Conservation (phyloP, 2,888 invertebrate genomes). For the Platycheirus rosarum region DNA sequence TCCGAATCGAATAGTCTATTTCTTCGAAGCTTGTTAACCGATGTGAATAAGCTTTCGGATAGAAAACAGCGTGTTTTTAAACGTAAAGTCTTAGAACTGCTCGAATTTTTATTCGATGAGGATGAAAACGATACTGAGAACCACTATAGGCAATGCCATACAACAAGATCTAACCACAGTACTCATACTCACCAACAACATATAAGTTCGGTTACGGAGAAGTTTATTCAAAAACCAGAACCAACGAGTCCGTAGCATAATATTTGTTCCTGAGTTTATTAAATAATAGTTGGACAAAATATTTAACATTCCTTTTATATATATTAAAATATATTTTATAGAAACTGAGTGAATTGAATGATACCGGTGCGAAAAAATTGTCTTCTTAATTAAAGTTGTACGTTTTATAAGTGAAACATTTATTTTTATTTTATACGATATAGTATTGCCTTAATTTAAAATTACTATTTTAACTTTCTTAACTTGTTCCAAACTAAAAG, state of each 20-base stretch:
- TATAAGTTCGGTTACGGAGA: not conserved
- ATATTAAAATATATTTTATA: too few relatives aligned
- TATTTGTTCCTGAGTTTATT: too few relatives aligned
- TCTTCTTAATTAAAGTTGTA: too few relatives aligned
- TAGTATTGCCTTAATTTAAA: too few relatives aligned
- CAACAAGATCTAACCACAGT: conserved; percentile 1
- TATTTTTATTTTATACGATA: too few relatives aligned
- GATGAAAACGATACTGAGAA: not conserved
- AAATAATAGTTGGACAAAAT: too few relatives aligned
- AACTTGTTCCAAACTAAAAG: too few relatives aligned
- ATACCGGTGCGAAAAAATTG: too few relatives aligned
- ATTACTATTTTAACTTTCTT: too few relatives aligned
- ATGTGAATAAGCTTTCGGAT: conserved; percentile 45
- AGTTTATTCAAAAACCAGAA: conserved; percentile 5
- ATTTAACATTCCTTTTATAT: too few relatives aligned
- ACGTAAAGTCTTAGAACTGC: conserved; percentile 43
- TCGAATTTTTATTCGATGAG: conserved; percentile 46
- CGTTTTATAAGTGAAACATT: too few relatives aligned
- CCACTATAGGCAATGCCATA: not conserved
- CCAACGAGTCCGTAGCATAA: conserved; percentile 12
- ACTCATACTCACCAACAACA: not conserved
- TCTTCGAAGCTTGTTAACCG: conserved; percentile 41
- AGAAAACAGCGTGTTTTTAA: conserved; percentile 48
- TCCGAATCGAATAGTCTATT: conserved; percentile 37
- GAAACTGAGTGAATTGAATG: too few relatives aligned